Evolutionary conservation across 2,797 vertebrate genomes (phyloP).

Genomic region (Rousettus madagascariensis): DNA sequence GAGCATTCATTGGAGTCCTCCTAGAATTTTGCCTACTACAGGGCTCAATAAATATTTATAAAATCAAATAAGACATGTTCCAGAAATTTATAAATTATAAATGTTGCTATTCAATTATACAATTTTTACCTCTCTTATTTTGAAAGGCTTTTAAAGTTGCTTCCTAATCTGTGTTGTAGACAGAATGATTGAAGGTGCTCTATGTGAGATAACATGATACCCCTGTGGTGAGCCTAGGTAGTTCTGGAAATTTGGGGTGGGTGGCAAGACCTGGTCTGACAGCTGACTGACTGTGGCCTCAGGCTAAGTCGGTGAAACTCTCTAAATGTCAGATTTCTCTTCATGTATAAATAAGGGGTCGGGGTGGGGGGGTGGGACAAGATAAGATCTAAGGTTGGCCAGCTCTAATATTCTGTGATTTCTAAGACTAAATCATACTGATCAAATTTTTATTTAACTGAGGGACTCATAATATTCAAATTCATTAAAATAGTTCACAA

Average conservation of each 20-base stretch:
- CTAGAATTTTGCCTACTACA: not conserved
- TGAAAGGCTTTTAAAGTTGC: not conserved
- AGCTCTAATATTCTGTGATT: not conserved
- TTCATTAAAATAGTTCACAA: slow-evolving; percentile 32
- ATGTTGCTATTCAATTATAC: not conserved
- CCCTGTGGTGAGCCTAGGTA: not conserved
- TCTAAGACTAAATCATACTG: slow-evolving; percentile 16
- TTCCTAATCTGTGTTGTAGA: slow-evolving; percentile 14
- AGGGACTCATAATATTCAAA: slow-evolving; percentile 32
- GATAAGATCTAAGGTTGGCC: not conserved
- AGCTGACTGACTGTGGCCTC: not conserved
- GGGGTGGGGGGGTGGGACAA: not conserved
- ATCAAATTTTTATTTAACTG: slow-evolving; percentile 36
- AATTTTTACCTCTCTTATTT: not conserved
- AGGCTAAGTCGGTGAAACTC: not conserved
- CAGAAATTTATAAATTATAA: slow-evolving; percentile 44
- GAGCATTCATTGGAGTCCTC: not conserved
- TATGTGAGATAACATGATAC: not conserved
- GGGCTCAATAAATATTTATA: slow-evolving; percentile 11
- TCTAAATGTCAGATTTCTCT: not conserved
- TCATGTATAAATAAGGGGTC: not conserved
- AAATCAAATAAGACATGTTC: slow-evolving; percentile 6
- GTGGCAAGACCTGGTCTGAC: not conserved
- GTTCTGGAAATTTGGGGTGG: not conserved
- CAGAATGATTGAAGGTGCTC: not conserved